Base-by-base conservation (phyloP, 2,113 vertebrate genomes). In the Campylomormyrus numenius region DNA sequence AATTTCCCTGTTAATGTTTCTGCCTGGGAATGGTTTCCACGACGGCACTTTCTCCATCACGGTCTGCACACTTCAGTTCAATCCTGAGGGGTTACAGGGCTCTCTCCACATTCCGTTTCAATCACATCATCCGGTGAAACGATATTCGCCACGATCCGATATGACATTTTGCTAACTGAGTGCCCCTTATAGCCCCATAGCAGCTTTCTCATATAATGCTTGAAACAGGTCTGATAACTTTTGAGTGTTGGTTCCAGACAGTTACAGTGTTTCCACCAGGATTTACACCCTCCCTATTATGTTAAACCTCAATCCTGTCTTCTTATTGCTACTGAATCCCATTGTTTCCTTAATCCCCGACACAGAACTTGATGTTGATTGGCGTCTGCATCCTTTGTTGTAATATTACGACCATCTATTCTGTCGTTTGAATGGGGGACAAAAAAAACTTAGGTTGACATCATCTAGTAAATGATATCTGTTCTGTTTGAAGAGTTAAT, bases 271-370 rank as follows among this genome's bases (percentile, higher is more conserved):
- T 80, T 35, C 9, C 31, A 15, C 74, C 15, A 27, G 74, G 74
- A 80, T 80, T 85, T 85, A 85, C 45, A 46, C 3, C 3, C 19
- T 10, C 45, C 83, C 17, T 35, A 85, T 85, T 85, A 85, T 85
- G 83, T 10, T n/a, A 48, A 85, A 85, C 19, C 83, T 48, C 35
- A 80, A 48, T 46, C 45, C 83, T 45, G 45, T 46, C 39, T 85
- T n/a, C 56, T 74, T 87, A 90, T 87, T 90, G 89, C 77, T 24
- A 83, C 42, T 85, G 42, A 85, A 85, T 84, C n/a, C 17, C 42
- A 56, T n/a, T 89, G 74, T 39, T n/a, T 62, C 52, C 50, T 85
- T 85, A 45, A 46, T 42, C 70, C 27, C n/a, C 45, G 45, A 46
- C 45, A 85, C 49, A 48, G 77, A 62, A 85, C 3, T 53, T 62